phyloP scores from a whole-genome alignment of 2,888 invertebrate genomes.

The Trypoxylon attenuatum region DNA sequence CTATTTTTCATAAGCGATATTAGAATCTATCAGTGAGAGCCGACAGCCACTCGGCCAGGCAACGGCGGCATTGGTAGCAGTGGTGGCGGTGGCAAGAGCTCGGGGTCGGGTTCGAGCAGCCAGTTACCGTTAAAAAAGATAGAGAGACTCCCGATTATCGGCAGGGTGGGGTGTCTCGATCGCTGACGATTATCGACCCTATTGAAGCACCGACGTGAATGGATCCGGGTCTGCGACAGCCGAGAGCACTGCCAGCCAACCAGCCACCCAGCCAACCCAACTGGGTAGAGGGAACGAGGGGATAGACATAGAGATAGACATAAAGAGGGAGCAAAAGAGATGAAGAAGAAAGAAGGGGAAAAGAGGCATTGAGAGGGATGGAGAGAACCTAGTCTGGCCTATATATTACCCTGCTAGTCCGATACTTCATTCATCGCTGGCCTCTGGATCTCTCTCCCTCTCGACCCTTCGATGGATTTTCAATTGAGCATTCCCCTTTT shows the following conservation, averaged over 20 bases:
- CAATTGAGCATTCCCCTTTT: constrained; percentile 28
- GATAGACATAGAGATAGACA: no score
- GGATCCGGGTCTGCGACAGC: constrained; percentile 42
- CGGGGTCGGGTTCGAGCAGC: constrained; percentile 19
- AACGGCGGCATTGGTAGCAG: constrained; percentile 33
- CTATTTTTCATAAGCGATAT: constrained; percentile 65
- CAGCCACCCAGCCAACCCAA: no score
- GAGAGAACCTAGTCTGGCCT: constrained; percentile 17
- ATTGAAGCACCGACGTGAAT: constrained; percentile 59
- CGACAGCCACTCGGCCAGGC: constrained; percentile 41
- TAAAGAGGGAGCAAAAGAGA: no score
- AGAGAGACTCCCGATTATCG: constrained; percentile 57
- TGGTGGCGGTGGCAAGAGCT: constrained; percentile 21
- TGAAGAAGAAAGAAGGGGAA: no score
- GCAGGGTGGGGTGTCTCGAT: constrained; percentile 55
- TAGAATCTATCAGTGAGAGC: constrained; percentile 60
- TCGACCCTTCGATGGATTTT: constrained; percentile 1
- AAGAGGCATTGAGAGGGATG: no score
- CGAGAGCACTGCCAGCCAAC: no score
- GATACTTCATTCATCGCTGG: constrained; percentile 54
- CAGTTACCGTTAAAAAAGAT: constrained; percentile 51
- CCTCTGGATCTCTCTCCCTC: constrained; percentile 8
- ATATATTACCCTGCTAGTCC: constrained; percentile 39
- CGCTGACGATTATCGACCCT: constrained; percentile 64
- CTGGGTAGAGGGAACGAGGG: no score